phyloP scores from a whole-genome alignment of 2,888 invertebrate species.

The Cephus nigrinus region DNA sequence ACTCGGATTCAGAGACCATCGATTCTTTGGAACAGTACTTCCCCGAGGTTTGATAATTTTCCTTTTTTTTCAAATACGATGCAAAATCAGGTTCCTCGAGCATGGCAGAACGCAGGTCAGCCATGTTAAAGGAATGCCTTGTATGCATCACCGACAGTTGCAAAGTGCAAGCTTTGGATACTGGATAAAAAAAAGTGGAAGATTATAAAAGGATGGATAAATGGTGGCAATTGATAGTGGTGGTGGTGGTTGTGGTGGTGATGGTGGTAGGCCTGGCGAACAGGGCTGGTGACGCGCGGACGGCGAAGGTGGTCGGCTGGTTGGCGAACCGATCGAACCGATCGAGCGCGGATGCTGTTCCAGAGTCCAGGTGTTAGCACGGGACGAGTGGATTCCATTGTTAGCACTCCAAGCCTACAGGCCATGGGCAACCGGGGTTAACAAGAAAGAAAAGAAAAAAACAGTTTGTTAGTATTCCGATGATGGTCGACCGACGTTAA shows the following conservation, averaged over 20 bases:
- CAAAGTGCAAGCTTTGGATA: not conserved
- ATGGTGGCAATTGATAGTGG: not conserved
- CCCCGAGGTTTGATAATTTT: not conserved
- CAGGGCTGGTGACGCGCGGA: constrained; percentile 64
- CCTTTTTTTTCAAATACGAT: not conserved
- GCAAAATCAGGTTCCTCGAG: not conserved
- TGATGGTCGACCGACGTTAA: constrained; percentile 56
- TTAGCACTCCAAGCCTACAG: constrained; percentile 83
- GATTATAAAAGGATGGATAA: constrained; percentile 47
- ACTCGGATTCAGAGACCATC: not conserved
- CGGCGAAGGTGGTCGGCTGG: constrained; percentile 61
- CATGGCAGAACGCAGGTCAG: not conserved
- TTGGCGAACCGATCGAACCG: constrained; percentile 62
- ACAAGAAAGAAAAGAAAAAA: constrained; percentile 76
- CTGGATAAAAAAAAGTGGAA: not conserved
- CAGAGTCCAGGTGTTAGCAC: constrained; percentile 67
- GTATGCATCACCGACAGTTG: not conserved
- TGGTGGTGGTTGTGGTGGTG: not conserved
- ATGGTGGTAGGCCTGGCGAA: constrained; percentile 47
- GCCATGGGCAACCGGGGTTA: constrained; percentile 73
- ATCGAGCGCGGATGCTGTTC: constrained; percentile 57
- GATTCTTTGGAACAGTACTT: not conserved
- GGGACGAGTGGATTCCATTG: constrained; percentile 68
- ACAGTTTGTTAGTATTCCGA: constrained; percentile 75
- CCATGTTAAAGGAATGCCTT: not conserved